Evolutionary conservation across 2,797 vertebrate species (phyloP), one percentile per base, ranked within the genome.

Genomic region (Megalops cyprinoides): DNA sequence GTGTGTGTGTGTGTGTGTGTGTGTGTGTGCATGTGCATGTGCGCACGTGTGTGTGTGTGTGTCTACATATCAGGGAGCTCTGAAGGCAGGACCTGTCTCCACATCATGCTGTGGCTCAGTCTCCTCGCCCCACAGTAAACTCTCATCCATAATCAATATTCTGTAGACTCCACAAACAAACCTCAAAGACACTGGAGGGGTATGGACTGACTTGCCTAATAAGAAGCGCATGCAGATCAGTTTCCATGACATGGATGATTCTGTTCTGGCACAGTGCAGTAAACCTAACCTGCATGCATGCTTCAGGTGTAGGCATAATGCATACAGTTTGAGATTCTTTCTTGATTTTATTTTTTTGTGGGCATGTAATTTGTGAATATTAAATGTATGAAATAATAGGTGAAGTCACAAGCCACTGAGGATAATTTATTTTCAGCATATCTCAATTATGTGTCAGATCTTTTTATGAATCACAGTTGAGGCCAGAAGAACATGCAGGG

Each of bases 331-430:
- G 18, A 18, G 12, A 53, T 9, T 14, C 20, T 42, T 71, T 10
- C 44, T 71, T 23, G n/a, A n/a, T n/a, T n/a, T n/a, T n/a, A n/a
- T n/a, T n/a, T n/a, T n/a, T n/a, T n/a, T n/a, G n/a, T n/a, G n/a
- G n/a, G n/a, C n/a, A 74, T 28, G 25, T 75, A 18, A 23, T 51
- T 80, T 39, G 80, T 80, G 34, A 62, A 76, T 80, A 75, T 80
- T 75, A 76, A 80, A 75, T 75, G 44, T 56, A 48, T 44, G 44
- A 28, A 80, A 80, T 80, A 62, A 76, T 28, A 80, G 73, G 71
- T 76, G 56, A 56, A 76, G 79, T 56, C 58, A 46, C 62, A 42
- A 48, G 25, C 48, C 53, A 31, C 71, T 46, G 46, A 75, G 46
- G 46, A 56, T 53, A 62, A 77, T 77, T 77, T 62, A n/a, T 77